These are phyloP conservation scores for Leiothrix lutea DNA, from an alignment of 2,113 vertebrate genomes.

Conservation along the genomic window DNA sequence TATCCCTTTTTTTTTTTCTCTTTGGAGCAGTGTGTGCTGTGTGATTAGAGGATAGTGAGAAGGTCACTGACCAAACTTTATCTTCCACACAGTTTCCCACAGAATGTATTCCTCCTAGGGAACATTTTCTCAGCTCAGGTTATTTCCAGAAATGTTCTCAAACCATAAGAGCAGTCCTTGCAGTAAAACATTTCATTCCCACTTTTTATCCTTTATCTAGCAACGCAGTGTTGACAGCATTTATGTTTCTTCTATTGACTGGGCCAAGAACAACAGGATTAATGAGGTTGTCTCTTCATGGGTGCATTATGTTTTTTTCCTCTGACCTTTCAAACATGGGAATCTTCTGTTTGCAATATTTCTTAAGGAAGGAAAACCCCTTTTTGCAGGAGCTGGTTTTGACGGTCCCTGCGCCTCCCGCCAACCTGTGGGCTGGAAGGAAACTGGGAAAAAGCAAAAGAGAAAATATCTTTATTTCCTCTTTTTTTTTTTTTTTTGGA, in stretches of 20 bases:
- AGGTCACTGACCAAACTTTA: slow-evolving; percentile 77
- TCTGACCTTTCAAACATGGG: slow-evolving; percentile 70
- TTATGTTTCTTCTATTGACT: slow-evolving; percentile 74
- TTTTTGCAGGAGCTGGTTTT: neutral
- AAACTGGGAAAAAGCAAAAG: neutral
- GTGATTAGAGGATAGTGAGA: slow-evolving; percentile 71
- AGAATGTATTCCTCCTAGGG: slow-evolving; percentile 69
- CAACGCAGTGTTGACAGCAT: slow-evolving; percentile 64
- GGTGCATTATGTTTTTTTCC: slow-evolving; percentile 68
- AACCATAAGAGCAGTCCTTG: slow-evolving; percentile 68
- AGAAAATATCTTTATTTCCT: neutral
- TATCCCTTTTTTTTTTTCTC: slow-evolving; percentile 19
- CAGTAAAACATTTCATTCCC: slow-evolving; percentile 76
- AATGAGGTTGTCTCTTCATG: slow-evolving; percentile 69
- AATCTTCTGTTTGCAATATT: slow-evolving; percentile 62
- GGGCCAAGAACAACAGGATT: slow-evolving; percentile 73
- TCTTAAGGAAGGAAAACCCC: slow-evolving; percentile 44
- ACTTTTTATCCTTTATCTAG: slow-evolving; percentile 75
- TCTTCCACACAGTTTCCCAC: slow-evolving; percentile 76
- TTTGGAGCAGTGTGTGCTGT: slow-evolving; percentile 27
- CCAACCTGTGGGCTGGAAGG: neutral
- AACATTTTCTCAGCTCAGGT: slow-evolving; percentile 75
- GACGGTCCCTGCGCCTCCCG: accelerated
- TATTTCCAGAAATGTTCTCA: slow-evolving; percentile 79
- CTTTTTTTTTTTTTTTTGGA: neutral